Evolutionary conservation across 1,140 invertebrate genomes (phyloP).

Genomic region (Plectrocnemia conspersa): DNA sequence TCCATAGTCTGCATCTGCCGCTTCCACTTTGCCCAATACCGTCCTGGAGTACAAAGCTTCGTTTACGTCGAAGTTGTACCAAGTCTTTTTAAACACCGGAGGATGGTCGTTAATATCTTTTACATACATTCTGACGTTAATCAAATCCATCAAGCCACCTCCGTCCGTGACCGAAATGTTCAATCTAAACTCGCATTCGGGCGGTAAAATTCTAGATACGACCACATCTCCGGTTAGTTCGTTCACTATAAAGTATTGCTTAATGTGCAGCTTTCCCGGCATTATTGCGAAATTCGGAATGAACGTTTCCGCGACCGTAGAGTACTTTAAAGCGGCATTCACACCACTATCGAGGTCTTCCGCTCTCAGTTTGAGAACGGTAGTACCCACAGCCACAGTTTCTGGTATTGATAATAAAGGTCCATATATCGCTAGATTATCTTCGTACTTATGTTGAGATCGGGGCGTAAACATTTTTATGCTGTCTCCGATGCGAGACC

Average conservation of each 20-base stretch:
- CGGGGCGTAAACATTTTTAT: constrained; percentile 41
- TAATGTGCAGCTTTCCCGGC: constrained; percentile 48
- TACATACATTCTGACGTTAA: constrained; percentile 63
- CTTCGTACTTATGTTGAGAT: constrained; percentile 53
- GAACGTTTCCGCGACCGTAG: constrained; percentile 61
- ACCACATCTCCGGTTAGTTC: constrained; percentile 68
- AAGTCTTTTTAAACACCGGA: constrained; percentile 73
- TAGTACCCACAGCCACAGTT: constrained; percentile 66
- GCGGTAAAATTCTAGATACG: constrained; percentile 66
- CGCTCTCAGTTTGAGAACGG: constrained; percentile 74
- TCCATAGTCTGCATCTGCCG: constrained; percentile 70
- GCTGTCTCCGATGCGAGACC: constrained; percentile 38
- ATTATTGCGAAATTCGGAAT: constrained; percentile 49
- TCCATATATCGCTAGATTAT: constrained; percentile 41
- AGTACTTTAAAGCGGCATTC: constrained; percentile 74
- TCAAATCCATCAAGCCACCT: constrained; percentile 64
- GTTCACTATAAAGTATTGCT: constrained; percentile 69
- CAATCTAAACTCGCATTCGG: constrained; percentile 72
- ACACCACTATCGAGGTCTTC: constrained; percentile 72
- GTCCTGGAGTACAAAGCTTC: constrained; percentile 70
- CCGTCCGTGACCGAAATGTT: constrained; percentile 73
- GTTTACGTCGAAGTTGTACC: constrained; percentile 76
- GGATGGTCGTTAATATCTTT: constrained; percentile 83
- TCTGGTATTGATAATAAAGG: constrained; percentile 70
- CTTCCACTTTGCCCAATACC: constrained; percentile 69